Base-by-base conservation (phyloP, 2,797 vertebrate species). In the Pipistrellus nathusii region DNA sequence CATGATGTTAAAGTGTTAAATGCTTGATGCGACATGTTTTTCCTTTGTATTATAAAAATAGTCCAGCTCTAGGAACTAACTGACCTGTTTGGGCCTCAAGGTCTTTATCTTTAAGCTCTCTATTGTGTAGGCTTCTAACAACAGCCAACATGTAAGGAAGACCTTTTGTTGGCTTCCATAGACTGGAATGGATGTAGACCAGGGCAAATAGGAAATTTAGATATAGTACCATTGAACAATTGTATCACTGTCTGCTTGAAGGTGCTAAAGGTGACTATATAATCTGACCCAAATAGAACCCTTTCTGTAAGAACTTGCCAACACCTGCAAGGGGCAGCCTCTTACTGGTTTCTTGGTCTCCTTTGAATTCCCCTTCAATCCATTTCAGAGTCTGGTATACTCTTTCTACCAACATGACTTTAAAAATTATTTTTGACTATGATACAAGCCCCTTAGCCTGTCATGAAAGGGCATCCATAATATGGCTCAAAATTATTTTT, bases 21-120 rank as follows among this genome's bases (percentile, higher is more conserved):
- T 23, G 13, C 83, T 87, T 90, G 25, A 64, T 3, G 66, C 90
- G 92, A 76, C 3, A 2, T 27, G 0, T 88, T 80, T 81, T 89
- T 64, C 0, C 0, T 88, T 93, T 82, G 68, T 94, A 75, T 69
- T 94, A 77, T 95, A 94, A 94, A 97, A 85, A 82, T 44, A 86
- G 82, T 94, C 76, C 11, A 35, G 77, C 44, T 90, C 91, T 72
- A 76, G 69, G 66, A 7, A 87, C 30, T 76, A 88, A 66, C 82
- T 76, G 44, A 72, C 30, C 78, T 72, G 66, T 68, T 95, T 86
- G 89, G 73, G 71, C 71, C 84, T 80, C 44, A 44, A 46, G 48
- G 86, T 71, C 77, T 93, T 84, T 46, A 68, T 84, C 92, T 84
- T 72, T 6, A 18, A 57, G 64, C 38, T 96, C 80, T 93, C 93